Percentiles rank a stretch among this genome's conserved stretches.
These are phyloP conservation scores for Lithophane semibrunnea DNA, from an alignment of 2,888 invertebrate genomes.

Conservation along the genomic window DNA sequence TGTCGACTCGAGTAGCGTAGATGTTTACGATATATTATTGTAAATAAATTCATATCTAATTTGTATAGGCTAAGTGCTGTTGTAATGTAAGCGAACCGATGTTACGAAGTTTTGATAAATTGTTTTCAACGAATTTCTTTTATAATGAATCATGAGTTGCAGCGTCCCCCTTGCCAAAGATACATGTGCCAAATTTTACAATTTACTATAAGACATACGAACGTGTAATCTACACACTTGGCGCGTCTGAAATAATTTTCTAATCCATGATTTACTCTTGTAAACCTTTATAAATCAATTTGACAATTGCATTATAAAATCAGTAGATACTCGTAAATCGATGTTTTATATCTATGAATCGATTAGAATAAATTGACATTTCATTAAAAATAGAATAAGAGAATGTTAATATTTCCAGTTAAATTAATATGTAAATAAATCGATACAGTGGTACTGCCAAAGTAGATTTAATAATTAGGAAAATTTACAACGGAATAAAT, in stretches of 20 bases:
- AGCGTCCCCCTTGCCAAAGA: conserved; percentile 58
- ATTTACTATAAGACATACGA: conserved; percentile 40
- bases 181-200: conserved; percentile 66
- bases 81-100: conserved; percentile 57
- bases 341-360: conserved; percentile 70
- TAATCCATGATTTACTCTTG: conserved; percentile 39
- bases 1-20: conserved; percentile 62
- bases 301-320: conserved; percentile 51
- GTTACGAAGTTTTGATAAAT: conserved; percentile 38
- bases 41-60: conserved; percentile 73
- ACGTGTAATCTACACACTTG: conserved; percentile 23
- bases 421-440: conserved; percentile 62
- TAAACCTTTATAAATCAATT: conserved; percentile 52
- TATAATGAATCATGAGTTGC: conserved; percentile 50
- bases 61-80: conserved; percentile 62
- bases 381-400: conserved; percentile 63
- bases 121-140: conserved; percentile 52
- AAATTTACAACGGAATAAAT: conserved; percentile 54
- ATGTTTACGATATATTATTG: conserved; percentile 65
- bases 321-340: conserved; percentile 63
- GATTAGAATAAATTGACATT: conserved; percentile 65
- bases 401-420: conserved; percentile 62
- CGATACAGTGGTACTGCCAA: conserved; percentile 63
- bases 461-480: conserved; percentile 54
- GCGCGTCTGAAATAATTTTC: conserved; percentile 41